A percentile compares a stretch with the other conserved stretches of the same genome.
phyloP scores from a whole-genome alignment of 1,140 invertebrate species.

The Steinernema feltiae region DNA sequence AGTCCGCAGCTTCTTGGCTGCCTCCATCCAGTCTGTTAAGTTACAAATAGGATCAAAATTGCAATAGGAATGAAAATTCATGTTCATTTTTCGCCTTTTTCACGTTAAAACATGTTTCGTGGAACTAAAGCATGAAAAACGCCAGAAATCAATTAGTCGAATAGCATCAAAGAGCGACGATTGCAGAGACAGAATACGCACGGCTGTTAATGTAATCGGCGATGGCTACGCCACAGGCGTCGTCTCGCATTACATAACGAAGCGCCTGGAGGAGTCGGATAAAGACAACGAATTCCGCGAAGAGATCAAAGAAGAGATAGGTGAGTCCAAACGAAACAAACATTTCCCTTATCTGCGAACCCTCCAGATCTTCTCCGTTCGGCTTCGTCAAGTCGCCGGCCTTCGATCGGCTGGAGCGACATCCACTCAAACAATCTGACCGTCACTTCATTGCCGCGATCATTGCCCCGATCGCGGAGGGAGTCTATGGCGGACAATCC shows the following conservation, averaged over 20 bases:
- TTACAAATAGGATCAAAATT: constrained; percentile 23
- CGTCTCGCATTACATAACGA: constrained; percentile 67
- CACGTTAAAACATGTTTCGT: too few species aligned
- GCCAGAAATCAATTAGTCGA: too few species aligned
- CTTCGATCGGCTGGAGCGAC: constrained; percentile 18
- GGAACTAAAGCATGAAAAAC: too few species aligned
- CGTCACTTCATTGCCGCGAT: background rate
- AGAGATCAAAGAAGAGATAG: constrained; percentile 49
- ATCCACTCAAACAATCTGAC: background rate
- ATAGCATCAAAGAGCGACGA: too few species aligned
- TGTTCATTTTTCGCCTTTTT: too few species aligned
- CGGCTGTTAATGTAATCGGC: constrained; percentile 89
- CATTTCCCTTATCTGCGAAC: background rate
- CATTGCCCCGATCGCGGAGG: background rate
- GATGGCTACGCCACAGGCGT: constrained; percentile 85
- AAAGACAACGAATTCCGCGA: constrained; percentile 44
- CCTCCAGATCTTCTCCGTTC: constrained; percentile 30
- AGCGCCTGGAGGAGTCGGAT: constrained; percentile 42
- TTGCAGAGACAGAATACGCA: constrained; percentile 85
- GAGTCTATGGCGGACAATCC: background rate
- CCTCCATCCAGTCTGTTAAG: background rate
- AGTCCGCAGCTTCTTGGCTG: too few species aligned
- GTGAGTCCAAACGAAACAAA: constrained; percentile 3
- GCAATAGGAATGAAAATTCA: constrained; percentile 19
- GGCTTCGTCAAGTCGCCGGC: constrained; percentile 31